These are phyloP conservation scores for Yoshiicerus persimilis DNA, from an alignment of 1,140 invertebrate genomes.

Conservation along the genomic window DNA sequence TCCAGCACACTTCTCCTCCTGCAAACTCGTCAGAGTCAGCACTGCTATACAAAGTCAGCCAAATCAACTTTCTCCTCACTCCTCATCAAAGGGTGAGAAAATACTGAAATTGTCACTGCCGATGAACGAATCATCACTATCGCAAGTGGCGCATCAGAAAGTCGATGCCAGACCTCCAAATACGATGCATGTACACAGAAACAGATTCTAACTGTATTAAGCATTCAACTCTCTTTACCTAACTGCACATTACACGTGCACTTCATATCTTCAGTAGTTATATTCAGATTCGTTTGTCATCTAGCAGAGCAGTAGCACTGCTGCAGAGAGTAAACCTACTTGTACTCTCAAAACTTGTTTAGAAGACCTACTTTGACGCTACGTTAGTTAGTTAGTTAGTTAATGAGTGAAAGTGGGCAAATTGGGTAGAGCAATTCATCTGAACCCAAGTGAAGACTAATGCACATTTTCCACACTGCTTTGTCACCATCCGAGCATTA, in stretches of 20 bases:
- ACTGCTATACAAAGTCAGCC: too few species aligned
- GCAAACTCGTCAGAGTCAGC: too few species aligned
- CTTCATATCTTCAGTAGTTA: too few species aligned
- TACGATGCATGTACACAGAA: too few species aligned
- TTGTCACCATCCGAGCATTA: too few species aligned
- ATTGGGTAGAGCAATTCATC: neutral
- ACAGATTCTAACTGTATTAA: too few species aligned
- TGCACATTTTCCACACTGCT: too few species aligned
- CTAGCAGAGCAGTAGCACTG: too few species aligned
- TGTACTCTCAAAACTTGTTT: too few species aligned
- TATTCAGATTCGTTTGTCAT: too few species aligned
- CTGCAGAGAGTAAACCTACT: neutral
- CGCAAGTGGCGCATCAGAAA: neutral
- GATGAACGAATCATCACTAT: neutral
- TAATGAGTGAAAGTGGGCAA: neutral
- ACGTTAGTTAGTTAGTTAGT: neutral
- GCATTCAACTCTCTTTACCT: neutral
- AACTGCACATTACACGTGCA: too few species aligned
- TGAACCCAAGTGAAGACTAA: neutral
- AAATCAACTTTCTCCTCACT: neutral
- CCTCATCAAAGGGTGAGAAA: neutral
- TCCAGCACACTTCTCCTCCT: neutral
- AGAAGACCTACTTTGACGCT: neutral
- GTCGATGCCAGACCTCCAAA: too few species aligned
- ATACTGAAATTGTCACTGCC: neutral